Conservation (phyloP, 2,888 invertebrate species). For the Diarsia mendica region DNA sequence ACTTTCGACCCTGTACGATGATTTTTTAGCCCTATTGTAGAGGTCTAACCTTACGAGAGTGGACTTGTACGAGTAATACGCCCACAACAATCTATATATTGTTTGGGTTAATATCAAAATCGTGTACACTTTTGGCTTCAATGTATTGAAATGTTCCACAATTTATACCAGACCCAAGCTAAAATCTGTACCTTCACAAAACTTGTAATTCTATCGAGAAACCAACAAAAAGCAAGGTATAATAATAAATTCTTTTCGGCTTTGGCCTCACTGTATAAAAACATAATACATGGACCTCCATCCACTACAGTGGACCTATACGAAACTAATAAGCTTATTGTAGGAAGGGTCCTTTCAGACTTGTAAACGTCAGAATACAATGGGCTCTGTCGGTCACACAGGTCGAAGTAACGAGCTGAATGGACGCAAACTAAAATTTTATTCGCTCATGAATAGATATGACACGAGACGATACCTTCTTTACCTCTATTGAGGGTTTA, state of each 20-base stretch:
- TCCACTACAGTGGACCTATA: slow-evolving; percentile 2
- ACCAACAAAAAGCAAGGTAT: slow-evolving; percentile 1
- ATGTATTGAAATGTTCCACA: background rate
- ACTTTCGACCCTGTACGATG: background rate
- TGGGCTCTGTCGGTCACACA: slow-evolving; percentile 15
- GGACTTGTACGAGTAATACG: background rate
- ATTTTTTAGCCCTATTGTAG: background rate
- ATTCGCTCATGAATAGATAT: slow-evolving; percentile 52
- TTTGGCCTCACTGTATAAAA: slow-evolving; percentile 9
- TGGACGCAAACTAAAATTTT: slow-evolving; percentile 17
- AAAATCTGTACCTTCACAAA: background rate
- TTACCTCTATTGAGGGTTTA: slow-evolving; percentile 7
- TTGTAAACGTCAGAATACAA: slow-evolving; percentile 26
- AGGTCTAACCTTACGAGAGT: background rate
- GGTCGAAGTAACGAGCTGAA: slow-evolving; percentile 22
- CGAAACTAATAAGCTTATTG: slow-evolving; percentile 34
- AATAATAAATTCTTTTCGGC: slow-evolving; percentile 13
- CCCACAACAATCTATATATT: background rate
- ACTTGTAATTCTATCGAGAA: slow-evolving; percentile 17
- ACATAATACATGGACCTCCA: slow-evolving; percentile 16
- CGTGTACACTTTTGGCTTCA: slow-evolving; percentile 8
- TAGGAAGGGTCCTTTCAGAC: slow-evolving; percentile 20
- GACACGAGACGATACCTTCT: slow-evolving; percentile 16
- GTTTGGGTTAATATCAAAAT: slow-evolving; percentile 16
- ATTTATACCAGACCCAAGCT: background rate